Conservation (phyloP, 2,797 vertebrate genomes). For the Onychomys leucogaster region DNA sequence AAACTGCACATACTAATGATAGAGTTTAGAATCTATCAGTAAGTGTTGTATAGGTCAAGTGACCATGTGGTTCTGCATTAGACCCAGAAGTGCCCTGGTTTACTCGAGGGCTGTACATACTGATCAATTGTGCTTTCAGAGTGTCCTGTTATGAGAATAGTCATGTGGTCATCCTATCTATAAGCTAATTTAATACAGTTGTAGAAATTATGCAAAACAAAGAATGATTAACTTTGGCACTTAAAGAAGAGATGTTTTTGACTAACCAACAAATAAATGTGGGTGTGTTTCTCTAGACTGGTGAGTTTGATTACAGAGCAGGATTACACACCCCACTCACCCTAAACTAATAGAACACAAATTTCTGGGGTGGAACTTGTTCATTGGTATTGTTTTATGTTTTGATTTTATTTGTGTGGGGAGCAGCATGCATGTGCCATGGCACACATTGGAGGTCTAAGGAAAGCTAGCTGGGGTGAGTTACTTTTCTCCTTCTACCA, state of each 20-base stretch:
- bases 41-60: background rate
- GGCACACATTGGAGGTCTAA: background rate
- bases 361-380: background rate
- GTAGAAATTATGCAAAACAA: conserved; percentile 43
- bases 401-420: background rate
- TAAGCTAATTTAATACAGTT: conserved; percentile 33
- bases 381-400: background rate
- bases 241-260: conserved; percentile 49
- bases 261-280: background rate
- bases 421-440: too few species aligned
- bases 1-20: background rate
- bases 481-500: background rate
- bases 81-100: background rate
- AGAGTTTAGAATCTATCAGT: conserved; percentile 12
- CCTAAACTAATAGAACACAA: background rate
- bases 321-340: background rate
- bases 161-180: background rate
- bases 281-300: background rate
- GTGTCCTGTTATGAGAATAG: conserved; percentile 16
- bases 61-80: background rate
- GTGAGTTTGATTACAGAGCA: background rate
- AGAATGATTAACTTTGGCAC: conserved; percentile 35
- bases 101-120: background rate
- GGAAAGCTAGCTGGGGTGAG: background rate
- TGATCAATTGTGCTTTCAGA: conserved; percentile 16